Evolutionary conservation across 2,113 vertebrate species (phyloP).

Genomic region (Salvelinus fontinalis): DNA sequence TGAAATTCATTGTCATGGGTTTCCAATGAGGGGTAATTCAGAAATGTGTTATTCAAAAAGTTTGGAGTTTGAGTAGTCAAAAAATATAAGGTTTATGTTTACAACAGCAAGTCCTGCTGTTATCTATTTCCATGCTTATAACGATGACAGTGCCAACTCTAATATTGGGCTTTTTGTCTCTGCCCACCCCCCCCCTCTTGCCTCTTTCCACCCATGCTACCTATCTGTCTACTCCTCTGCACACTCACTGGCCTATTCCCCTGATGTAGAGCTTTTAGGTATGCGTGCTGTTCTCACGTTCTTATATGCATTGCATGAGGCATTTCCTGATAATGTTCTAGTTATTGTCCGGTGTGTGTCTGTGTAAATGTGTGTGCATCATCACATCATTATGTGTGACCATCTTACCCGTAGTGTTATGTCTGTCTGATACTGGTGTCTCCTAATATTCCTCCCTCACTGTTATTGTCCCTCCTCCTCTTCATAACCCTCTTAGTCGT

Average conservation of each 20-base stretch:
- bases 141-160: conserved; percentile 51
- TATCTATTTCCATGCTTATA: conserved; percentile 15
- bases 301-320: neutral
- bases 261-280: conserved; percentile 69
- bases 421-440: neutral
- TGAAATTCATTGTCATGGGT: neutral
- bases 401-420: neutral
- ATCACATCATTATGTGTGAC: neutral
- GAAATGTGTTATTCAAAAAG: neutral
- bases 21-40: neutral
- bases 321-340: neutral
- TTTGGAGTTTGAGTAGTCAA: neutral
- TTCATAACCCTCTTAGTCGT: too few species aligned
- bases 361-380: neutral
- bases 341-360: neutral
- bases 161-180: conserved; percentile 56
- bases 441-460: neutral
- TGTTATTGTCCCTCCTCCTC: neutral
- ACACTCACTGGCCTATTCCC: conserved; percentile 31
- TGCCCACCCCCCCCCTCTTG: conserved; percentile 7
- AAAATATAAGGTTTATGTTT: neutral
- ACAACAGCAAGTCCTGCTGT: neutral
- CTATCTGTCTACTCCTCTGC: conserved; percentile 22
- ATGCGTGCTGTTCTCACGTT: conserved; percentile 45
- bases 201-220: conserved; percentile 15